phyloP scores from a whole-genome alignment of 1,140 invertebrate species.

The Halesus radiatus region DNA sequence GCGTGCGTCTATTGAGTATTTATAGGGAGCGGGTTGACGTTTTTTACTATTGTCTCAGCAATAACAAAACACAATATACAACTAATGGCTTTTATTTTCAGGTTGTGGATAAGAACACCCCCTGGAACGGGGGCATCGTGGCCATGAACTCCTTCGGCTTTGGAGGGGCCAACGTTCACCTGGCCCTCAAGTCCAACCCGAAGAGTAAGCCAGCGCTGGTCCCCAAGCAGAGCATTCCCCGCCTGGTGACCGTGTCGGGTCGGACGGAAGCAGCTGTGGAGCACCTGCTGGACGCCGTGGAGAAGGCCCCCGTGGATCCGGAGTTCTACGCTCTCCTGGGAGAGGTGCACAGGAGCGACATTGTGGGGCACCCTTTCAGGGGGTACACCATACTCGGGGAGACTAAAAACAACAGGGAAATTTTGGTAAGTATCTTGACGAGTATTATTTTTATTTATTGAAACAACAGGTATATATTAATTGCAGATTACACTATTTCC shows the following conservation, averaged over 20 bases:
- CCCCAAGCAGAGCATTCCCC: slow-evolving; percentile 72
- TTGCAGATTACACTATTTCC: no score
- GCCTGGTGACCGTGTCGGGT: slow-evolving; percentile 85
- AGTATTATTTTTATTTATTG: no score
- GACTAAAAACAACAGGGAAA: slow-evolving; percentile 61
- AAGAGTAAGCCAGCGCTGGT: slow-evolving; percentile 76
- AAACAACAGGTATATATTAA: no score
- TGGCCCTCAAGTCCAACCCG: slow-evolving; percentile 85
- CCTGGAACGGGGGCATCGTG: slow-evolving; percentile 88
- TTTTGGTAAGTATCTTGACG: slow-evolving; percentile 61
- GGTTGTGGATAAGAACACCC: slow-evolving; percentile 85
- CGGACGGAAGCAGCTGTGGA: slow-evolving; percentile 87
- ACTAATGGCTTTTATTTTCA: slow-evolving; percentile 56
- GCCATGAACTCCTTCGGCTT: slow-evolving; percentile 97
- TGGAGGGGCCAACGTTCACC: slow-evolving; percentile 96
- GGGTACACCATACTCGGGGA: slow-evolving; percentile 83
- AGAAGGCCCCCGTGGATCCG: slow-evolving; percentile 75
- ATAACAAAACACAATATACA: no score
- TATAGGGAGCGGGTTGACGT: no score
- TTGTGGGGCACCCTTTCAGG: slow-evolving; percentile 80
- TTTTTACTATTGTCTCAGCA: no score
- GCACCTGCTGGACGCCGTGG: slow-evolving; percentile 76
- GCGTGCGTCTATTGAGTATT: no score
- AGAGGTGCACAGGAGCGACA: slow-evolving; percentile 78
- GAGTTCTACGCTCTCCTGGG: slow-evolving; percentile 85